Percentiles rank a stretch among this genome's conserved stretches.
Conservation (phyloP, 1,140 invertebrate genomes). For the Calliopsis andreniformis region DNA sequence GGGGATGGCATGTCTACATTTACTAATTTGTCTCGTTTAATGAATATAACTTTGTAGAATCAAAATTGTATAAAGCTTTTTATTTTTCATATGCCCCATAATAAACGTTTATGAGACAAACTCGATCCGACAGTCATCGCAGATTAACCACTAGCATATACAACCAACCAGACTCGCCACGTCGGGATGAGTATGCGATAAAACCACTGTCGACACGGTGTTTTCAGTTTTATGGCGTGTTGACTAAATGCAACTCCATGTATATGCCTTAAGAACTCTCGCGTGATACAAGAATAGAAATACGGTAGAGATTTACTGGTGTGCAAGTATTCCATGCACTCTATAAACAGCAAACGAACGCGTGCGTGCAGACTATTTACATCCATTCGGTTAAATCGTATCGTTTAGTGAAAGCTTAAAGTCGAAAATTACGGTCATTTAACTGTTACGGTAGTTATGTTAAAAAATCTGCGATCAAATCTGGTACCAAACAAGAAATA, state of each 20-base stretch:
- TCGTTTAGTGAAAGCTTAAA: too few relatives aligned
- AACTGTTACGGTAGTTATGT: not conserved
- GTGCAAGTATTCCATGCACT: slow-evolving; percentile 12
- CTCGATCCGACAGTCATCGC: not conserved
- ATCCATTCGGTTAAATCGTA: slow-evolving; percentile 14
- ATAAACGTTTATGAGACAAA: too few relatives aligned
- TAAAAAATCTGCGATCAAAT: not conserved
- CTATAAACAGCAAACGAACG: not conserved
- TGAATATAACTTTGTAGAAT: too few relatives aligned
- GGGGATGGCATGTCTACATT: too few relatives aligned
- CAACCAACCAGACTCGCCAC: slow-evolving; percentile 23
- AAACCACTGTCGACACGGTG: slow-evolving; percentile 61
- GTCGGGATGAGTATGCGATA: slow-evolving; percentile 55
- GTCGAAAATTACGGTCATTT: not conserved
- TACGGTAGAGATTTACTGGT: slow-evolving; percentile 31
- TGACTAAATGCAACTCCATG: slow-evolving; percentile 39
- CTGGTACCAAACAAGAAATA: not conserved
- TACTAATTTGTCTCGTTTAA: too few relatives aligned
- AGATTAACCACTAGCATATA: slow-evolving; percentile 36
- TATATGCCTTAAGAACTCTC: slow-evolving; percentile 48
- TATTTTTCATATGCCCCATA: too few relatives aligned
- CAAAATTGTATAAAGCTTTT: too few relatives aligned
- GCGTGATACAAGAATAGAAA: slow-evolving; percentile 36
- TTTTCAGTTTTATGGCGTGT: slow-evolving; percentile 66
- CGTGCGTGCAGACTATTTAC: slow-evolving; percentile 11